Evolutionary conservation across 1,140 invertebrate species (phyloP).

Genomic region (Pseudomyrmex concolor): DNA sequence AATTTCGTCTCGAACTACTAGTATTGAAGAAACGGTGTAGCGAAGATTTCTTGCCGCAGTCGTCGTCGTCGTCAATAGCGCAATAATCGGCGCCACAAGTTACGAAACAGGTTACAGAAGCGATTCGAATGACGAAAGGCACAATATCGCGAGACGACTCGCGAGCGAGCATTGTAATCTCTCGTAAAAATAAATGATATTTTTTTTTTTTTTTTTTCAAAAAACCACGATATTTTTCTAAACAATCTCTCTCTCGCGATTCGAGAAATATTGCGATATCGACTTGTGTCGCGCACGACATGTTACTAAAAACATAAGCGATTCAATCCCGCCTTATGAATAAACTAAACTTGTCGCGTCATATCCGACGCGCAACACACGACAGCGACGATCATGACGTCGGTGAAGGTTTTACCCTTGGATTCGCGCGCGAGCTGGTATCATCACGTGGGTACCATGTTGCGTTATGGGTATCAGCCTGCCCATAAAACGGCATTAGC

Average conservation of each 20-base stretch:
- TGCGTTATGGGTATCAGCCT: conserved; percentile 80
- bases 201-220: not conserved
- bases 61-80: not conserved
- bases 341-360: conserved; percentile 68
- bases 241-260: too few relatives aligned
- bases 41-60: conserved; percentile 11
- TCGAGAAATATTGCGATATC: conserved; percentile 4
- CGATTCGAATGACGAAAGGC: conserved; percentile 30
- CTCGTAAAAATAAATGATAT: not conserved
- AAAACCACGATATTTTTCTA: not conserved
- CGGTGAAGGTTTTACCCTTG: conserved; percentile 36
- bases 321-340: conserved; percentile 70
- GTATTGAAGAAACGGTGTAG: conserved; percentile 38
- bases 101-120: conserved; percentile 37
- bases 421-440: conserved; percentile 23
- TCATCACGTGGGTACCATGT: conserved; percentile 72
- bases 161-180: not conserved
- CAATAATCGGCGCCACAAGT: conserved; percentile 8
- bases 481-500: conserved; percentile 83
- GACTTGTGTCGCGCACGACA: not conserved
- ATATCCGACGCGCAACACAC: conserved; percentile 6
- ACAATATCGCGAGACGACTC: not conserved
- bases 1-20: conserved; percentile 33
- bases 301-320: conserved; percentile 34
- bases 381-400: conserved; percentile 8